Base-by-base conservation (phyloP, 2,888 invertebrate genomes). In the Copidosoma aretas region DNA sequence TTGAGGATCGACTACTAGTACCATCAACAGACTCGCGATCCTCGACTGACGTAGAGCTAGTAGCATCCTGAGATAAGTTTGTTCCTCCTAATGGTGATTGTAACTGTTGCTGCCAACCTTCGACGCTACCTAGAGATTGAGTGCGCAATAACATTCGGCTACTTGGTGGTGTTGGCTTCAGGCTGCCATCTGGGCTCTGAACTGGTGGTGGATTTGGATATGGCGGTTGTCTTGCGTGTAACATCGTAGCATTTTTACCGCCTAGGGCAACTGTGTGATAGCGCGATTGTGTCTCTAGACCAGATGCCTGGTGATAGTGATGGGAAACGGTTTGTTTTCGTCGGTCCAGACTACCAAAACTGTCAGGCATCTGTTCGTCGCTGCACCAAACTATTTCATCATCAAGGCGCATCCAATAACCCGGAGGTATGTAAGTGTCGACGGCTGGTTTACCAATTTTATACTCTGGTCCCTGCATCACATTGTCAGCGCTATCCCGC, bases 321-420 rank as follows among this genome's bases (percentile, higher is more conserved):
- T 79, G 77, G 0, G 73, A 57, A 19, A 72, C 74, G 73, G 81
- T 84, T 64, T 85, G 86, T 83, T 86, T 87, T 78, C 88, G 85
- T 49, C 89, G 84, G 79, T 89, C 89, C 46, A 89, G 83, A 79
- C 89, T 89, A 4, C 89, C 88, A 79, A 88, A 89, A 75, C 87
- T 86, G 53, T 83, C 83, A 1, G 71, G 32, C 3, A 69, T 52
- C 52, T 77, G 77, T 10, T 82, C 81, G 10, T 81, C 81, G 0
- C 79, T 70, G 39, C 80, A 80, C 80, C 82, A 82, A n/a, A 82
- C 75, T 10, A 80, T 77, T 41, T 84, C 83, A 25, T 82, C 81
- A n/a, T 79, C 78, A 52, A 80, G 77, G 3, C 80, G 79, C 58
- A 80, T 75, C 80, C 81, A 84, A 62, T 81, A 80, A 4, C 82